phyloP scores from a whole-genome alignment of 2,888 invertebrate genomes.

The Biston betularia region DNA sequence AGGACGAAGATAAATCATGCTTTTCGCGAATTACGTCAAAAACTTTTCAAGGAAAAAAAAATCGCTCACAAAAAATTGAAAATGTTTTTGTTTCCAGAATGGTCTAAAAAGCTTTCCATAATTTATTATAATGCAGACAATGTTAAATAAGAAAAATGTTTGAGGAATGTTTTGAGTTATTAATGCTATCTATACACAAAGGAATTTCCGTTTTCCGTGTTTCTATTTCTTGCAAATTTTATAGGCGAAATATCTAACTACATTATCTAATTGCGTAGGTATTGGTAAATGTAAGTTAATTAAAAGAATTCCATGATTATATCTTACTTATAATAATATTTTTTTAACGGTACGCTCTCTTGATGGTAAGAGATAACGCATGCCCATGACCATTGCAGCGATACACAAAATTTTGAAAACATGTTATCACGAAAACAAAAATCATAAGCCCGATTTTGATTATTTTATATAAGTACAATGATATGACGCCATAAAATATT shows the following conservation, averaged over 20 bases:
- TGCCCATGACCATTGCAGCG: no score
- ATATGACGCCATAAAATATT: no score
- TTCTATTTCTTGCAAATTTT: constrained; percentile 6
- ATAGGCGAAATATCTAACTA: background rate
- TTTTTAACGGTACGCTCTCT: no score
- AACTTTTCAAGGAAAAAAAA: constrained; percentile 13
- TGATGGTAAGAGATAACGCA: no score
- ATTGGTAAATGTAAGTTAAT: no score
- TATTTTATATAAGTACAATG: no score
- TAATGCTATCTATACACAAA: constrained; percentile 8
- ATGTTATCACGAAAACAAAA: no score
- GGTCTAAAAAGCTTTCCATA: constrained; percentile 20
- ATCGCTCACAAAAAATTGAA: background rate
- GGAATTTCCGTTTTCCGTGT: constrained; percentile 9
- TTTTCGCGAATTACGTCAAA: constrained; percentile 6
- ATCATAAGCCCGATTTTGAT: no score
- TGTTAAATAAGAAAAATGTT: constrained; percentile 27
- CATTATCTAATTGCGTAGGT: background rate
- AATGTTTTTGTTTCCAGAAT: constrained; percentile 10
- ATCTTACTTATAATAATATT: no score
- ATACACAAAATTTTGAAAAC: no score
- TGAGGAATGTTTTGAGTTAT: constrained; percentile 10
- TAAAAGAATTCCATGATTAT: no score
- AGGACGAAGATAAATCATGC: constrained; percentile 17
- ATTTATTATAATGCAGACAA: constrained; percentile 25